A percentile compares a stretch with the other conserved stretches of the same genome.
Evolutionary conservation across 2,888 invertebrate genomes (phyloP).

Genomic region (Mimas tiliae): DNA sequence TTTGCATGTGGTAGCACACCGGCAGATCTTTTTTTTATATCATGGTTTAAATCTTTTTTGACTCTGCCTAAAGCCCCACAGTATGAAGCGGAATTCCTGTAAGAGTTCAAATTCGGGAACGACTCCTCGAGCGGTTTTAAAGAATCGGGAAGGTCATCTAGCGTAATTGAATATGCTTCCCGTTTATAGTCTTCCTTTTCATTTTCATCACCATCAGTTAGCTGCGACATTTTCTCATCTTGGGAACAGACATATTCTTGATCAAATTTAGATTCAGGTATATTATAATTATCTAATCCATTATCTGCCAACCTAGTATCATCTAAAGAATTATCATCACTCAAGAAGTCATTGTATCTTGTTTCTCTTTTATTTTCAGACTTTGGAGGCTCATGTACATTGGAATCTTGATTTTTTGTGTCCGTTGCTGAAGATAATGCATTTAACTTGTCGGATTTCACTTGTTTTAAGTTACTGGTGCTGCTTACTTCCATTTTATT

Average conservation of each 20-base stretch:
- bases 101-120: conserved; percentile 63
- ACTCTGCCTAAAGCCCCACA: conserved; percentile 69
- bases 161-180: conserved; percentile 45
- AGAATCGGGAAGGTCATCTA: conserved; percentile 55
- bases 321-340: conserved; percentile 43
- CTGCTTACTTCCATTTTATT: conserved; percentile 50
- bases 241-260: conserved; percentile 50
- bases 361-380: conserved; percentile 68
- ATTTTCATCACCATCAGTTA: conserved; percentile 52
- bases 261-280: conserved; percentile 48
- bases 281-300: conserved; percentile 39
- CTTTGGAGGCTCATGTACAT: conserved; percentile 50
- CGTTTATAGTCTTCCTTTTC: conserved; percentile 58
- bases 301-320: conserved; percentile 45
- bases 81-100: conserved; percentile 54
- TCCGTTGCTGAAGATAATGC: conserved; percentile 38
- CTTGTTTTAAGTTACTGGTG: conserved; percentile 40
- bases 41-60: conserved; percentile 60
- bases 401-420: conserved; percentile 44
- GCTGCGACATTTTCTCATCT: conserved; percentile 56
- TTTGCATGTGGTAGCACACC: conserved; percentile 62
- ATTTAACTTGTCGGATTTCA: conserved; percentile 45
- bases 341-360: conserved; percentile 48
- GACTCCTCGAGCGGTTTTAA: conserved; percentile 74
- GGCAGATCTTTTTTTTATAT: conserved; percentile 62